Evolutionary conservation across 2,797 vertebrate species (phyloP), one percentile per base, ranked within the genome.

Genomic region (Rousettus madagascariensis): DNA sequence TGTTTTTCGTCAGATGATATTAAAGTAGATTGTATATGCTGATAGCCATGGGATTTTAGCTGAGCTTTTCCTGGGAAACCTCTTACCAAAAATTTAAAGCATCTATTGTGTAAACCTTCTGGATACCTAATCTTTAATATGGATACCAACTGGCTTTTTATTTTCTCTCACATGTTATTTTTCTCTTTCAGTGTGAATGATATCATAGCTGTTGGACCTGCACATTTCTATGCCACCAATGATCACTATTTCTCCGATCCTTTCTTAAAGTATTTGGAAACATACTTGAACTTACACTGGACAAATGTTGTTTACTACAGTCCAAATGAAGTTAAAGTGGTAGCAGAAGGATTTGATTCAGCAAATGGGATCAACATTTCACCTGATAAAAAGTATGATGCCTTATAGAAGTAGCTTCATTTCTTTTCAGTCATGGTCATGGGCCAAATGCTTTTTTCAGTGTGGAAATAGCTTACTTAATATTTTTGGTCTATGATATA

Each of bases 281-380:
- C 93, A 17, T 51, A 99, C 53, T 94, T 99, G n/a, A 98, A 97
- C 82, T 98, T 99, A 96, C 92, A 96, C 22, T 99, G 99, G 99
- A 85, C 98, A 87, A 99, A 99, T 16, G 99, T 99, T n/a, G 98
- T 99, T 83, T 99, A 99, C 98, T 99, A 99, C 97, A 99, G 99
- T 96, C 99, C 99, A 7, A 97, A 98, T 43, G 98, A 99, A 66
- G 99, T 99, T 2, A 99, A 99, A 97, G 98, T 99, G 88, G 99
- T 99, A 63, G 99, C 99, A 49, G 97, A 98, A 33, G 99, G 99
- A 61, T 99, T 99, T 98, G 98, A 98, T 90, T 90, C 97, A 6
- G 98, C 99, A 82, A 99, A 99, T 78, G 99, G 99, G 88, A 99
- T 99, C 95, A 99, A 99, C 91, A 98, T 99, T 86, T 99, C 99